These are phyloP conservation scores for Vombatus ursinus DNA, from an alignment of 2,113 vertebrate genomes.

Conservation along the genomic window DNA sequence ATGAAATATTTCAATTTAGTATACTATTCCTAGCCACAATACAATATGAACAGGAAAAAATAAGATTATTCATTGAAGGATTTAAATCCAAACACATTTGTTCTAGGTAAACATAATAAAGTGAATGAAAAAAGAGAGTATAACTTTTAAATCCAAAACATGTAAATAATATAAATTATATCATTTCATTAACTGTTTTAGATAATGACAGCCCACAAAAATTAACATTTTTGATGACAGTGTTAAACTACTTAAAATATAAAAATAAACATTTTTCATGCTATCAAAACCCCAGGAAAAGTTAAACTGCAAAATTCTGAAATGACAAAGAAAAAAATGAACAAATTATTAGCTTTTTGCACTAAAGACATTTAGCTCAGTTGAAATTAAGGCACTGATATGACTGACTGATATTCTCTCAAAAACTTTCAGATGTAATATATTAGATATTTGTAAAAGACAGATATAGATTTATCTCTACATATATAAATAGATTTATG, in stretches of 20 bases:
- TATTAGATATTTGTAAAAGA: not conserved
- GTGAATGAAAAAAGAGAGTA: conserved; percentile 7
- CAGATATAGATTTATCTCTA: not conserved
- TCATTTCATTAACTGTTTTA: not conserved
- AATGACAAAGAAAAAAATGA: not conserved
- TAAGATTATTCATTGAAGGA: not conserved
- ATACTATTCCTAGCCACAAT: not conserved
- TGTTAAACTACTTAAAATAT: not conserved
- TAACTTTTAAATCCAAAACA: not conserved
- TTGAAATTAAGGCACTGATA: not conserved
- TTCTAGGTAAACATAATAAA: conserved; percentile 8
- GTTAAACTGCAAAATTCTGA: not conserved
- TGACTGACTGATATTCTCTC: not conserved
- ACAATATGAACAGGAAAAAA: not conserved
- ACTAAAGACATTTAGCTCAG: not conserved
- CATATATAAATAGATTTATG: not conserved
- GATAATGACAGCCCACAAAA: not conserved
- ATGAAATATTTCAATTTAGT: not conserved
- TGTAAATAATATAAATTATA: not conserved
- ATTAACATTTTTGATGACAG: not conserved
- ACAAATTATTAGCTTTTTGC: not conserved
- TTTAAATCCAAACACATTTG: conserved; percentile 36
- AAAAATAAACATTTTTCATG: not conserved
- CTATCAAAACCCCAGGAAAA: not conserved
- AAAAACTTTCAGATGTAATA: not conserved